Base-by-base conservation (phyloP, 1,140 invertebrate genomes). In the Zaprionus davidi region DNA sequence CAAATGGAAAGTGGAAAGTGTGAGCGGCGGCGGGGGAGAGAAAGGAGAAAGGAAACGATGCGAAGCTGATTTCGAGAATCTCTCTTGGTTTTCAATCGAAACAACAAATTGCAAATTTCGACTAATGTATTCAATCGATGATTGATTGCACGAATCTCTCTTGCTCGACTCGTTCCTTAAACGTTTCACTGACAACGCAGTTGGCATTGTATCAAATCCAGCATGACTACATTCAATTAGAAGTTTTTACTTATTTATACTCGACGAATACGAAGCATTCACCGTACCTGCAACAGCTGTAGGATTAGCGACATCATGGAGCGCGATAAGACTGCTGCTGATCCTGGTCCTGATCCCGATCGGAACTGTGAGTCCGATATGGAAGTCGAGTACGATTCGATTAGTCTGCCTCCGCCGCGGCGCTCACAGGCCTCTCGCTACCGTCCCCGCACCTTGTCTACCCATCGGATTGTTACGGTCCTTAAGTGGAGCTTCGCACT, bases 1-100 rank as follows among this genome's bases (percentile, higher is more conserved):
- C 41, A 34, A 24, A 75, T 22, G 46, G 22, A 15, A 70, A 76
- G 76, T 79, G 69, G 76, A 66, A 77, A 79, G 79, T 71, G 76
- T 76, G 60, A 67, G 71, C 64, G 58, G 49, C 36, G 51, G 41
- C 24, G 28, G 44, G 41, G 24, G 22, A 38, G 28, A 31, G 24
- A 15, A 20, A 28, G 5, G 11, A 34, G 17, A 17, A 66, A 5
- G 13, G 26, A 46, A 62, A 17, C 41, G 41, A 46, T 26, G 22
- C 28, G 34, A 26, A 53, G n/a, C 31, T 70, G 26, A 22, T 71
- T 67, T 44, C 13, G 17, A 51, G 36, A n/a, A 72, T 49, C 51
- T 65, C 44, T 26, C 28, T 46, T n/a, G 22, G 36, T 63, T 56
- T 56, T 44, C 65, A 38, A 57, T 46, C 58, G 38, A 24, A 24